These are phyloP conservation scores for Triplophysa bombifrons DNA, from an alignment of 2,797 vertebrate species.

Conservation along the genomic window DNA sequence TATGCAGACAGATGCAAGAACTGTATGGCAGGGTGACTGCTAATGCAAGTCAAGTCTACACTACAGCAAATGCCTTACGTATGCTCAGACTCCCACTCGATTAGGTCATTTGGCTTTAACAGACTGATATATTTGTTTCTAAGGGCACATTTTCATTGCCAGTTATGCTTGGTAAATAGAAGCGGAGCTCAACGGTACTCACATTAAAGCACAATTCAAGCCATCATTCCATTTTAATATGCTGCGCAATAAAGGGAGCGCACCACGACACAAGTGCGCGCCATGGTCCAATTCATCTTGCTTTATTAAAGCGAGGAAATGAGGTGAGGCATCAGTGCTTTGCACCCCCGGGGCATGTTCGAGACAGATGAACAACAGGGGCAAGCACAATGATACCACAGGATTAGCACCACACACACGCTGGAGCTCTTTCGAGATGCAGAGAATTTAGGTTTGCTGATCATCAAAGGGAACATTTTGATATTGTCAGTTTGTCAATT, in stretches of 20 bases:
- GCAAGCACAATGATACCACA: slow-evolving; percentile 44
- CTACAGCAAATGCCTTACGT: slow-evolving; percentile 28
- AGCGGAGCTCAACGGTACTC: slow-evolving; percentile 24
- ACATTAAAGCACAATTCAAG: slow-evolving; percentile 26
- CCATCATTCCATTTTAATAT: slow-evolving; percentile 38
- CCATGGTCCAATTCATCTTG: slow-evolving; percentile 55
- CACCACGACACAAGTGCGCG: slow-evolving; percentile 44
- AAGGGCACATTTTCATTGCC: slow-evolving; percentile 29
- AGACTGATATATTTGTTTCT: slow-evolving; percentile 41
- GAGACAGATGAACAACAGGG: slow-evolving; percentile 58
- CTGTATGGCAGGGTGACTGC: neutral
- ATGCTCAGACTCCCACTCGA: slow-evolving; percentile 29
- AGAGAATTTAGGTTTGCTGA: slow-evolving; percentile 23
- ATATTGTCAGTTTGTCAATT: slow-evolving; percentile 9
- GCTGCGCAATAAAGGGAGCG: slow-evolving; percentile 47
- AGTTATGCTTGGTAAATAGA: slow-evolving; percentile 34
- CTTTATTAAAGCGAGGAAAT: slow-evolving; percentile 61
- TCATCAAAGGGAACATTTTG: slow-evolving; percentile 23
- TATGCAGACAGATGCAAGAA: neutral
- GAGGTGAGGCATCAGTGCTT: slow-evolving; percentile 58
- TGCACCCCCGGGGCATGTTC: slow-evolving; percentile 51
- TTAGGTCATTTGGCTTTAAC: slow-evolving; percentile 42
- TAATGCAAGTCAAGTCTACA: slow-evolving; percentile 3
- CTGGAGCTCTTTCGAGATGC: slow-evolving; percentile 22
- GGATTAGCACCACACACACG: slow-evolving; percentile 38